Conservation (phyloP, 2,888 invertebrate species). For the Melitaea athalia region DNA sequence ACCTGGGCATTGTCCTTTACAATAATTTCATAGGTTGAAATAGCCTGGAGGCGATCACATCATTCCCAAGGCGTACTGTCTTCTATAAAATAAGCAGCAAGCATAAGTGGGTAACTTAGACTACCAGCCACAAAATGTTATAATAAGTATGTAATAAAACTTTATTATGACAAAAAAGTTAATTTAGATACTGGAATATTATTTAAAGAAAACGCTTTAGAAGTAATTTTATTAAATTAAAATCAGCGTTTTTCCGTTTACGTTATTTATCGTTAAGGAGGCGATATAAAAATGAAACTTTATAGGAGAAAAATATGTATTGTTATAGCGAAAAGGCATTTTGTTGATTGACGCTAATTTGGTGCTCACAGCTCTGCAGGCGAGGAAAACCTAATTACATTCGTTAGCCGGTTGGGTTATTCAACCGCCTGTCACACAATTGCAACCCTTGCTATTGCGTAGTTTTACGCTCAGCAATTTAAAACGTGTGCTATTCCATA, state of each 20-base stretch:
- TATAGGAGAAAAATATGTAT: slow-evolving; percentile 22
- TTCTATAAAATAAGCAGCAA: no score
- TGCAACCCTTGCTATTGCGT: slow-evolving; percentile 32
- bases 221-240: background rate
- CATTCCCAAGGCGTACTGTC: no score
- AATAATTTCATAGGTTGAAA: no score
- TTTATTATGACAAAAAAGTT: background rate
- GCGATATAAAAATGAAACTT: slow-evolving; percentile 11
- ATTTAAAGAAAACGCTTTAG: background rate
- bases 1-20: no score
- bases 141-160: no score
- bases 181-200: background rate
- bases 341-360: slow-evolving; percentile 37
- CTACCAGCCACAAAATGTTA: background rate
- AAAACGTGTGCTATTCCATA: background rate
- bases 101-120: background rate
- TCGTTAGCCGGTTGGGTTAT: slow-evolving; percentile 39
- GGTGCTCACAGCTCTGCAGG: slow-evolving; percentile 35
- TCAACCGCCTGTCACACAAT: slow-evolving; percentile 37
- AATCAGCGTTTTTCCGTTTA: background rate
- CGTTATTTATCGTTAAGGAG: slow-evolving; percentile 2
- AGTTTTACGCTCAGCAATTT: slow-evolving; percentile 28
- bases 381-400: slow-evolving; percentile 40
- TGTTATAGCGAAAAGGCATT: slow-evolving; percentile 34
- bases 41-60: no score